A percentile compares a stretch with the other conserved stretches of the same genome.
Conservation (phyloP, 2,113 vertebrate genomes). For the Entosphenus tridentatus region DNA sequence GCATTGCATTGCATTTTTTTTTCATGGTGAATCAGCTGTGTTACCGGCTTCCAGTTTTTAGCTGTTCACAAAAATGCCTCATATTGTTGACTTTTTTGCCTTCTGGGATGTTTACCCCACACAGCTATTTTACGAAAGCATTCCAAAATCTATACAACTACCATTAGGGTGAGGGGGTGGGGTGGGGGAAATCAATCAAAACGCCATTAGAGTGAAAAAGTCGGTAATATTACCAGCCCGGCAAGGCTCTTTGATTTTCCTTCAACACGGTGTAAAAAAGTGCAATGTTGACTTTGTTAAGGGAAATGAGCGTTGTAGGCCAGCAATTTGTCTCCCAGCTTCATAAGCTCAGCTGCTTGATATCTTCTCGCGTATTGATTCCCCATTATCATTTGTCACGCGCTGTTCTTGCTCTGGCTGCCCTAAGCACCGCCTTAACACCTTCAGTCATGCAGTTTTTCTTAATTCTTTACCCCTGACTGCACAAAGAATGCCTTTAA, state of each 20-base stretch:
- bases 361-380: conserved; percentile 99
- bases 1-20: conserved; percentile 25
- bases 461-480: no score
- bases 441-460: no score
- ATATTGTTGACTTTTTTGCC: conserved; percentile 95
- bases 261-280: conserved; percentile 99
- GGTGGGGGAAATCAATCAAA: conserved; percentile 98
- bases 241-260: conserved; percentile 99
- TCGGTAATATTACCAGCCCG: conserved; percentile 99
- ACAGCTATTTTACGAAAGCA: conserved; percentile 99
- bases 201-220: conserved; percentile 99
- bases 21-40: conserved; percentile 22
- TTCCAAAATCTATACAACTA: conserved; percentile 99
- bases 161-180: conserved; percentile 72
- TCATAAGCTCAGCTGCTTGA: conserved; percentile 99
- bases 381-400: conserved; percentile 99
- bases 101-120: conserved; percentile 99
- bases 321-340: conserved; percentile 99
- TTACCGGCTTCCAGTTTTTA: conserved; percentile 15
- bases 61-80: conserved; percentile 36
- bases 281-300: conserved; percentile 99
- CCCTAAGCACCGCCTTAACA: no score
- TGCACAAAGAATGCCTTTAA: no score
- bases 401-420: conserved; percentile 48
- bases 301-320: conserved; percentile 99